A percentile compares a stretch with the other conserved stretches of the same genome.
These are phyloP conservation scores for Idaea straminata DNA, from an alignment of 2,888 invertebrate species.

Conservation along the genomic window DNA sequence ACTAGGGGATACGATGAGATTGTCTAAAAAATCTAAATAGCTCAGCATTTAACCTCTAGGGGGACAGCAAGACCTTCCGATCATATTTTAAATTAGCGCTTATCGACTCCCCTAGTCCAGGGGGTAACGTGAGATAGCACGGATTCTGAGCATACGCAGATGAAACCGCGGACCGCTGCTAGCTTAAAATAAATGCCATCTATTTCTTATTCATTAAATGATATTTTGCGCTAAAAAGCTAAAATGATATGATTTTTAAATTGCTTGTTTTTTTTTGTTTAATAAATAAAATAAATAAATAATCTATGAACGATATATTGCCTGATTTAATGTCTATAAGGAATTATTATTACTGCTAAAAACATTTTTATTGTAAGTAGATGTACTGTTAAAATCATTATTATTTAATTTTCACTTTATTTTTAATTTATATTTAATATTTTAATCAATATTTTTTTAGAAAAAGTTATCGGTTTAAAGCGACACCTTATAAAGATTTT, in stretches of 20 bases:
- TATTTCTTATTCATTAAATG: conserved; percentile 19
- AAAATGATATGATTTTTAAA: conserved; percentile 27
- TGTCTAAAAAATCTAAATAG: no score
- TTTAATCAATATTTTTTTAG: background rate
- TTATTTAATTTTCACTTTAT: background rate
- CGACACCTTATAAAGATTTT: conserved; percentile 13
- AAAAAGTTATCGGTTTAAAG: conserved; percentile 12
- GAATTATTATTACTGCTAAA: background rate
- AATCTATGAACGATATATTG: conserved; percentile 3
- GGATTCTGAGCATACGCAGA: background rate
- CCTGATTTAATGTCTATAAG: background rate
- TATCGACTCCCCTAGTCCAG: no score
- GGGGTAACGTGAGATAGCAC: no score
- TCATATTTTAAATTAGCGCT: no score
- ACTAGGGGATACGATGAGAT: no score
- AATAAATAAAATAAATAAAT: background rate
- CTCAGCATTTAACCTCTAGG: no score
- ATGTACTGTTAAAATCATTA: background rate
- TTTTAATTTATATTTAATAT: background rate
- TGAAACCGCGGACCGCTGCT: background rate
- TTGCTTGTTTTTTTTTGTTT: conserved; percentile 19
- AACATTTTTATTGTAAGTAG: background rate
- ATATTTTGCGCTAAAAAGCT: conserved; percentile 20
- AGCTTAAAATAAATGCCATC: conserved; percentile 26
- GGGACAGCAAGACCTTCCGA: no score